phyloP scores from a whole-genome alignment of 2,888 invertebrate species.

The Cheilosia variabilis region DNA sequence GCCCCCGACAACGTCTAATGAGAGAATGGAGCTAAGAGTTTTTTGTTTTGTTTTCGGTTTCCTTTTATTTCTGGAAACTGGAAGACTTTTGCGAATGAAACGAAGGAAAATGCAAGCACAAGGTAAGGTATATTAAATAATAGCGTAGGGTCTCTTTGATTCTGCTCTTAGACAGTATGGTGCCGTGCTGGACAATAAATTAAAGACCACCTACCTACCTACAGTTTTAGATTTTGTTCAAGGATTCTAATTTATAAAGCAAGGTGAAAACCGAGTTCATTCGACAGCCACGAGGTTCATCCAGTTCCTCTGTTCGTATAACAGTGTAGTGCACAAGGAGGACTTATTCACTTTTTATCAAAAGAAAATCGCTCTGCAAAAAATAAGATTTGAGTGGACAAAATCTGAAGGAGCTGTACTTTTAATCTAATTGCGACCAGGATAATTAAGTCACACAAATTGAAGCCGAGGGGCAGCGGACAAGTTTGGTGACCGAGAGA shows the following conservation, averaged over 20 bases:
- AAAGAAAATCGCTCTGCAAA: too few species aligned
- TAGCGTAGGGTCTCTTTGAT: background rate
- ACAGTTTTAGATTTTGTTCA: background rate
- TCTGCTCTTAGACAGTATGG: background rate
- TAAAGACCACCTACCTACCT: background rate
- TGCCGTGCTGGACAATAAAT: slow-evolving; percentile 13
- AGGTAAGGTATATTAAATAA: slow-evolving; percentile 25
- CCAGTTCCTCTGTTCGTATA: background rate
- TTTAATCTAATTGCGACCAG: too few species aligned
- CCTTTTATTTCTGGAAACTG: background rate
- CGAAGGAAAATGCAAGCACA: slow-evolving; percentile 22
- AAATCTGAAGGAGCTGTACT: too few species aligned
- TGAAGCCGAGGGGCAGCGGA: too few species aligned
- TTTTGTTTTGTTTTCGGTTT: background rate
- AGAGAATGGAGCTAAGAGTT: slow-evolving; percentile 30
- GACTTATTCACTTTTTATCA: too few species aligned
- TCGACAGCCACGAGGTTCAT: background rate
- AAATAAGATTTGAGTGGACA: too few species aligned
- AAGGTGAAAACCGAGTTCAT: background rate
- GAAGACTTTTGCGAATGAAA: background rate
- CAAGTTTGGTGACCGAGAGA: too few species aligned
- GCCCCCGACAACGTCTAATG: slow-evolving; percentile 24
- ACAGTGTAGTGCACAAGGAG: background rate
- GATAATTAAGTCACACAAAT: too few species aligned
- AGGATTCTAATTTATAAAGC: background rate